Conservation (phyloP, 1,140 invertebrate species). For the Plodia interpunctella region DNA sequence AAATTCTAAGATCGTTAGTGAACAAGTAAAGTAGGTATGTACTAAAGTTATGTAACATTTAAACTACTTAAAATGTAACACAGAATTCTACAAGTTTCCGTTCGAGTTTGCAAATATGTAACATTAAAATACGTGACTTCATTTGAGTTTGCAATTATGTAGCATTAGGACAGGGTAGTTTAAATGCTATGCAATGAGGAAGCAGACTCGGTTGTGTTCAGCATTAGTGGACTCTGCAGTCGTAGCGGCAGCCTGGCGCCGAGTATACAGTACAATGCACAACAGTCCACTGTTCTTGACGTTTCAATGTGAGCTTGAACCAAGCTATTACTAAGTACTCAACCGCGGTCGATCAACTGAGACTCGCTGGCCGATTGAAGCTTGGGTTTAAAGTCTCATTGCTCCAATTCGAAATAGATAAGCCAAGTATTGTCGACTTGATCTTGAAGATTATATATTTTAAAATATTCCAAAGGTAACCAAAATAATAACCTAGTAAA, state of each 20-base stretch:
- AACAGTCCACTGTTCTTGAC: conserved; percentile 53
- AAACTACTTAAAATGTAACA: not conserved
- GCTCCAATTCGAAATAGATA: conserved; percentile 38
- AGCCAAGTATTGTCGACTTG: conserved; percentile 34
- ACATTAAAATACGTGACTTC: not conserved
- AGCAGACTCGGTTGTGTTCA: not conserved
- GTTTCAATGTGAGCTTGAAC: conserved; percentile 30
- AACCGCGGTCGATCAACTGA: conserved; percentile 11
- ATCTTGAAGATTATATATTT: no score
- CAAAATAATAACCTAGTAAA: no score
- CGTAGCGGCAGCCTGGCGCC: conserved; percentile 46
- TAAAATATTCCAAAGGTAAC: not conserved
- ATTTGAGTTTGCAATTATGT: conserved; percentile 3
- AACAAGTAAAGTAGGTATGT: no score
- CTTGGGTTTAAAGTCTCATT: no score
- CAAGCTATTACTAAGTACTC: conserved; percentile 19
- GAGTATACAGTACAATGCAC: conserved; percentile 24
- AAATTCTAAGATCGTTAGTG: no score
- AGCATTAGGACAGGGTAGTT: not conserved
- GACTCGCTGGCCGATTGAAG: not conserved
- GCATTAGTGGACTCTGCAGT: not conserved
- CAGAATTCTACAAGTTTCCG: not conserved
- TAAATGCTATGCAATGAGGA: not conserved
- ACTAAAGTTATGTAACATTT: not conserved
- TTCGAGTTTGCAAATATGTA: not conserved